phyloP scores from a whole-genome alignment of 2,888 invertebrate species.

The Yponomeuta plumbellus region DNA sequence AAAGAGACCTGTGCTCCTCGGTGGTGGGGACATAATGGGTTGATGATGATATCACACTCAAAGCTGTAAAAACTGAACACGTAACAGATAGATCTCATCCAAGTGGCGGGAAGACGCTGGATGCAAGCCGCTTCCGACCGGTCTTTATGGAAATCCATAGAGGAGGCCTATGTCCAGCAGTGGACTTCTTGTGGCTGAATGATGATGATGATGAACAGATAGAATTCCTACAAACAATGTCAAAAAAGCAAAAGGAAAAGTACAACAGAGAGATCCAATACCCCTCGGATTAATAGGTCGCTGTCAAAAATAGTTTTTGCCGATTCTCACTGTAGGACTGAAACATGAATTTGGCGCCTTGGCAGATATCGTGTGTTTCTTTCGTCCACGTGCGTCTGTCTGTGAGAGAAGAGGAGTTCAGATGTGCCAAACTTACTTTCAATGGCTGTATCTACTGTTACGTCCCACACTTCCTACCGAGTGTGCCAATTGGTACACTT shows the following conservation, averaged over 20 bases:
- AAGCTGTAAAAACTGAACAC: too few relatives aligned
- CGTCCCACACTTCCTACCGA: conserved; percentile 44
- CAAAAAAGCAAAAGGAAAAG: conserved; percentile 6
- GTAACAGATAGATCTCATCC: neutral
- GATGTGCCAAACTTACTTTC: neutral
- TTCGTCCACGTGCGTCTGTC: neutral
- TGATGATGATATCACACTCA: too few relatives aligned
- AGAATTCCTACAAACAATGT: neutral
- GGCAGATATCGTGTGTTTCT: neutral
- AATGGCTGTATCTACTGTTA: neutral
- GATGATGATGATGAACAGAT: too few relatives aligned
- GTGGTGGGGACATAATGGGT: too few relatives aligned
- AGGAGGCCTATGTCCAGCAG: too few relatives aligned
- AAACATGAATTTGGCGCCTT: neutral
- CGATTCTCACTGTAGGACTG: neutral
- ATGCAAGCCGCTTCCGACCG: too few relatives aligned
- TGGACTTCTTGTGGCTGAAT: too few relatives aligned
- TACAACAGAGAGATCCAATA: conserved; percentile 6
- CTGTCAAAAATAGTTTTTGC: conserved; percentile 14
- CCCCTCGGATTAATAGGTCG: conserved; percentile 16
- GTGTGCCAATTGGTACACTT: conserved; percentile 59
- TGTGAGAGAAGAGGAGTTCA: neutral
- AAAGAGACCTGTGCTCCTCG: too few relatives aligned
- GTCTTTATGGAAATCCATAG: too few relatives aligned
- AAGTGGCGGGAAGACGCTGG: too few relatives aligned